Conservation (phyloP, 2,113 vertebrate genomes). For the Scophthalmus maximus region DNA sequence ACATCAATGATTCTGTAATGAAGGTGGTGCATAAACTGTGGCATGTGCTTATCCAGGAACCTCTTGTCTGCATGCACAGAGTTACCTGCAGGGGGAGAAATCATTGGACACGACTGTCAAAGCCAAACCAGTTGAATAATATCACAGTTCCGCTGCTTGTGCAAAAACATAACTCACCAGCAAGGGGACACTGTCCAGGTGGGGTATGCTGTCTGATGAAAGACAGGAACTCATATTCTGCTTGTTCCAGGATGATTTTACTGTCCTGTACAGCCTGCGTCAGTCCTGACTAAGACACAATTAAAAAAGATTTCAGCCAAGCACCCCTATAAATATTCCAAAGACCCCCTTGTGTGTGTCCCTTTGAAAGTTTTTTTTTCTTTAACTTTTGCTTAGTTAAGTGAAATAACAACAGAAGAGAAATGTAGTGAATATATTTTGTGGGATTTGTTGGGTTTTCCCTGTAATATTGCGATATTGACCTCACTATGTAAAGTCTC, state of each 20-base stretch:
- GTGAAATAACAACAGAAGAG: too few species aligned
- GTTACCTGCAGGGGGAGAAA: constrained; percentile 73
- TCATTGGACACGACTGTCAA: not conserved
- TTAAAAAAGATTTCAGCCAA: too few species aligned
- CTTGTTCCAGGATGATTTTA: constrained; percentile 89
- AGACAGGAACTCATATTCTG: constrained; percentile 96
- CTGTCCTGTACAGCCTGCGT: constrained; percentile 95
- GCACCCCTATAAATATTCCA: too few species aligned
- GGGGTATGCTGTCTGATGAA: constrained; percentile 94
- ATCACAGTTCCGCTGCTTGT: not conserved
- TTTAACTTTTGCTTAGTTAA: too few species aligned
- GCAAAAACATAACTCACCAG: constrained; percentile 83
- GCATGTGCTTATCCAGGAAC: constrained; percentile 98
- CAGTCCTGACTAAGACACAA: constrained; percentile 90
- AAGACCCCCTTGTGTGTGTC: too few species aligned
- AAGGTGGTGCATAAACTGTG: constrained; percentile 91
- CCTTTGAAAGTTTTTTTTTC: too few species aligned
- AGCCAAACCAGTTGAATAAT: not conserved
- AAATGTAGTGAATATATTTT: too few species aligned
- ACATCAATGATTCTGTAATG: constrained; percentile 93
- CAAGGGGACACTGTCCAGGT: constrained; percentile 93
- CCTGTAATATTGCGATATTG: too few species aligned
- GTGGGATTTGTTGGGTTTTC: too few species aligned
- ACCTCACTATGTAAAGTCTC: too few species aligned
- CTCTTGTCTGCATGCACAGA: constrained; percentile 89